Conservation (phyloP, 2,797 vertebrate species). For the Chiloscyllium punctatum region DNA sequence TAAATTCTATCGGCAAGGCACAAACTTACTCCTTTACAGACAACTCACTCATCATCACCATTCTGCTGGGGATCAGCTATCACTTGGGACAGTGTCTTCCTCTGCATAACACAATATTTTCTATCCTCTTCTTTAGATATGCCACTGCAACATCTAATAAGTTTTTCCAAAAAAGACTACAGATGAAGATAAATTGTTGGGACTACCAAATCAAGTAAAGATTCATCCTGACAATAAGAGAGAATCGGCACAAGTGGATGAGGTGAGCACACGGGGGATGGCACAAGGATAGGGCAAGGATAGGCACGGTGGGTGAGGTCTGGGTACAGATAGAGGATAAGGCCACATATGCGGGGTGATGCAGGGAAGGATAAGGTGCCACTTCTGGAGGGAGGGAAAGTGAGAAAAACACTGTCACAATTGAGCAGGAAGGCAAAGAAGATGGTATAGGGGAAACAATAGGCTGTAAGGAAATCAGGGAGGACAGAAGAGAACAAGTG, state of each 20-base stretch:
- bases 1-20: not conserved
- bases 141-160: not conserved
- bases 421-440: fast-evolving
- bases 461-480: not conserved
- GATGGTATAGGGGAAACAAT: not conserved
- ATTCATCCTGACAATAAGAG: not conserved
- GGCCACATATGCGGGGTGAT: too few relatives aligned
- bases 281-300: not conserved
- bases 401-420: too few relatives aligned
- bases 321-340: not conserved
- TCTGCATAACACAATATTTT: not conserved
- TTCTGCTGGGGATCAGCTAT: not conserved
- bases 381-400: not conserved
- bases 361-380: too few relatives aligned
- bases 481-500: not conserved
- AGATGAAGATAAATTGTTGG: not conserved
- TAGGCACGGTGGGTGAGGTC: not conserved
- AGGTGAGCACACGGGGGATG: not conserved
- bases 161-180: not conserved
- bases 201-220: not conserved
- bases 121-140: not conserved
- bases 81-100: not conserved
- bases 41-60: not conserved
- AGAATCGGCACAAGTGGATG: not conserved
- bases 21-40: not conserved